Evolutionary conservation across 2,113 vertebrate genomes (phyloP), one percentile per base, ranked within the genome.

Genomic region (Serilophus lunatus): DNA sequence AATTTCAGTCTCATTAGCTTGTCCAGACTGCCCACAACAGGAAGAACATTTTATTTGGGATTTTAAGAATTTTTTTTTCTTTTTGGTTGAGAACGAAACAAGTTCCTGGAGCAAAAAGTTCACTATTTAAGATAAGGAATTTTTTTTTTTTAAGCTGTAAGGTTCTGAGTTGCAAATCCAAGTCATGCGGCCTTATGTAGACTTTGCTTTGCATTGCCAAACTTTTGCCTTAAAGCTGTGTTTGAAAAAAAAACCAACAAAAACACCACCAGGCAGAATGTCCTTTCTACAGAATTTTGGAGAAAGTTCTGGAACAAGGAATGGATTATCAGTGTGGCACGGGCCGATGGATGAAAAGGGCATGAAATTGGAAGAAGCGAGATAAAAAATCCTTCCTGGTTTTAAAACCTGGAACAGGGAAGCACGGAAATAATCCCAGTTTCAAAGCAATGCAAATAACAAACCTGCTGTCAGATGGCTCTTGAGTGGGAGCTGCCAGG

Each of bases 121-220:
- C 63, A 94, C 78, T 91, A 83, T 94, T 94, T 92, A 92, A 92
- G 78, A 95, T 38, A 81, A 90, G 56, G 80, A 65, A 19, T 45
- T 60, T 71, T 18, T 40, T 68, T 79, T 50, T 65, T 84, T 53
- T 78, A 92, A 96, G 96, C 96, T 97, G 95, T 97, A 98, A 97
- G 89, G 84, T 96, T 96, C 96, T 93, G 94, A 97, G 92, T 96
- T 95, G 97, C 97, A 97, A 96, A 95, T 86, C 97, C 97, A 97
- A 94, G 95, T 98, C 98, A 98, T 96, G 98, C 98, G 98, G 99
- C 99, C 99, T 99, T 99, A 99, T 82, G 98, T 99, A 99, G 98
- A 98, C 98, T 98, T 97, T 92, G 98, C 98, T 98, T 98, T 97
- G 97, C 97, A 98, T 98, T 98, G 98, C 98, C 98, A 98, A 98